Percentiles rank a stretch among this genome's conserved stretches.
phyloP scores from a whole-genome alignment of 2,888 invertebrate species.

The Drosophila stalkeri region DNA sequence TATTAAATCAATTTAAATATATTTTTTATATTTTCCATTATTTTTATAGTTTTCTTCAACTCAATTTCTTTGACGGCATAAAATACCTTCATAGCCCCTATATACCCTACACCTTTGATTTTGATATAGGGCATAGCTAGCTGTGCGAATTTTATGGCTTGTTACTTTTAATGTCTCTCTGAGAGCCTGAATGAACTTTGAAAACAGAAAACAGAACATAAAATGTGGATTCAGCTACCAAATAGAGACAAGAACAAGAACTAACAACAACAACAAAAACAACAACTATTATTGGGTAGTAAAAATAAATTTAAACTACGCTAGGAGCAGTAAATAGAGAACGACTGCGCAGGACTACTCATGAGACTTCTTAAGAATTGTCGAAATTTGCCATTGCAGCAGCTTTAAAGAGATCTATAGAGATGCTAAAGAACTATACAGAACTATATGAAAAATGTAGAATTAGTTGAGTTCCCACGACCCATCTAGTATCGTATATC shows the following conservation, averaged over 20 bases:
- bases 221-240: conserved; percentile 12
- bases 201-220: conserved; percentile 1
- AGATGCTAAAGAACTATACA: neutral
- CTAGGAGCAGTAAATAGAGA: neutral
- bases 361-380: neutral
- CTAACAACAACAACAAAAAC: neutral
- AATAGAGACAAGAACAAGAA: conserved; percentile 18
- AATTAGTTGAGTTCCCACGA: too few species aligned
- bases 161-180: conserved; percentile 36
- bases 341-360: neutral
- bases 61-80: too few species aligned
- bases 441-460: neutral
- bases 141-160: conserved; percentile 23
- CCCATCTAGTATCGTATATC: too few species aligned
- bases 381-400: neutral
- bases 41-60: too few species aligned
- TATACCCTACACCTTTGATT: neutral
- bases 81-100: neutral
- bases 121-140: neutral
- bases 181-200: neutral
- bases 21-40: too few species aligned
- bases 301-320: conserved; percentile 28
- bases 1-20: neutral
- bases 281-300: conserved; percentile 8
- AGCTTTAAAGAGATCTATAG: neutral